Base-by-base conservation (phyloP, 2,888 invertebrate species). In the Sesia bembeciformis region DNA sequence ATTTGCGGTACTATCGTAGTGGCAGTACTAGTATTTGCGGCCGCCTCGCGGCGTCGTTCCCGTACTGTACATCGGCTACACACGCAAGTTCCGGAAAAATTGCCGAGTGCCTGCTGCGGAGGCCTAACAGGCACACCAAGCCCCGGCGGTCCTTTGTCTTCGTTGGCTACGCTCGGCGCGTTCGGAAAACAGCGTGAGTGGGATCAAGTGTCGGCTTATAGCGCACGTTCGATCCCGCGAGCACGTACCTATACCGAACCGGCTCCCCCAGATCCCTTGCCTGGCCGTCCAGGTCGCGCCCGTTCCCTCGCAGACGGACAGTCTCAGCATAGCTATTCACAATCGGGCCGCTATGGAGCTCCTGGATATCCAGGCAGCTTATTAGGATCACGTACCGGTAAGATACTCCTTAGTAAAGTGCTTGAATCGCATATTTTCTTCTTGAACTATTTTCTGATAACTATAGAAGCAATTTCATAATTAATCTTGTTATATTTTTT, bases 1-100 rank as follows among this genome's bases (percentile, higher is more conserved):
- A 97, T 97, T 73, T 97, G 97, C 80, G 96, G 95, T 49, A 97
- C 97, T 49, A 96, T 97, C 66, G 94, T 97, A 57, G 93, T 97
- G 51, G 97, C 97, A 0, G 96, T 97, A 56, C 94, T 97, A 64
- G 93, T 97, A 62, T 97, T 97, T 80, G 94, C 97, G 54, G 96
- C 96, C 52, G 96, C 97, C 39, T 96, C 95, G 64, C 92, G 94
- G 58, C 92, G 95, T 60, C 91, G 96, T 57, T 94, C 95, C 5
- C 91, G 94, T 63, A 95, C 95, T 73, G 90, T 96, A 63, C 96
- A 95, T 78, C 91, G 93, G 51, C 83, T 94, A 40, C 93, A 93
- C 67, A 92, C 93, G 70, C 93, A 94, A 66, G 91, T 92, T 63
- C 78, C 91, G 51, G 92, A 93, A 60, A 95, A 95, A 62, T 81